Base-by-base conservation (phyloP, 2,888 invertebrate species). In the Anoplius nigerrimus region DNA sequence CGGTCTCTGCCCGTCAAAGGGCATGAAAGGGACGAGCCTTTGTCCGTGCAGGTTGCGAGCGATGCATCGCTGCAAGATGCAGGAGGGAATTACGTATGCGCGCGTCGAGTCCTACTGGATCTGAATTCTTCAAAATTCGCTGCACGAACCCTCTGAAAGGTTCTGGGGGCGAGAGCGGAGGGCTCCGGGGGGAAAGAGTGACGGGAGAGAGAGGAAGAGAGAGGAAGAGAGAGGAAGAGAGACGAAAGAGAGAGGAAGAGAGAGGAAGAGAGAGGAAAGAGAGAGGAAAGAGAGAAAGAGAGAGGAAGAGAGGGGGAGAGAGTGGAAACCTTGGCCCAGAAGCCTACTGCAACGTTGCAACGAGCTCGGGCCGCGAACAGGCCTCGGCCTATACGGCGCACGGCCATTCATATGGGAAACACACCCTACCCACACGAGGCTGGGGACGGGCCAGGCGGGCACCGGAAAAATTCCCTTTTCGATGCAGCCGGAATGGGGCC, bases 291-390 rank as follows among this genome's bases (percentile, higher is more conserved):
- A 56, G 61, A 48, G 56, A n/a, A 61, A 62, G 54, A 42, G 59
- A 52, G 68, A 16, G 57, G 48, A 52, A 56, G 62, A 56, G 61
- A 48, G 56, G 13, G n/a, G 57, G 59, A 45, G 62, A 59, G 51
- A 65, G 63, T 67, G 68, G 71, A 75, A 74, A 70, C 72, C 74
- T 76, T 78, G 78, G 75, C 78, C 75, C 75, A 75, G 57, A 81
- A 76, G 82, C 82, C 82, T 82, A 82, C 81, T 81, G 77, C 80
- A 82, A 77, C 78, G 78, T 72, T 75, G 79, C 76, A 75, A 74
- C 73, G 72, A 65, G 71, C n/a, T 73, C 68, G 54, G 66, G 66
- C 55, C 27, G 57, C n/a, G 52, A 42, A 53, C 22, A n/a, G n/a
- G 53, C 18, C 20, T 57, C 46, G 63, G 56, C 57, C 62, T 11